Base-by-base conservation (phyloP, 2,888 invertebrate genomes). In the Caenorhabditis imperialis region DNA sequence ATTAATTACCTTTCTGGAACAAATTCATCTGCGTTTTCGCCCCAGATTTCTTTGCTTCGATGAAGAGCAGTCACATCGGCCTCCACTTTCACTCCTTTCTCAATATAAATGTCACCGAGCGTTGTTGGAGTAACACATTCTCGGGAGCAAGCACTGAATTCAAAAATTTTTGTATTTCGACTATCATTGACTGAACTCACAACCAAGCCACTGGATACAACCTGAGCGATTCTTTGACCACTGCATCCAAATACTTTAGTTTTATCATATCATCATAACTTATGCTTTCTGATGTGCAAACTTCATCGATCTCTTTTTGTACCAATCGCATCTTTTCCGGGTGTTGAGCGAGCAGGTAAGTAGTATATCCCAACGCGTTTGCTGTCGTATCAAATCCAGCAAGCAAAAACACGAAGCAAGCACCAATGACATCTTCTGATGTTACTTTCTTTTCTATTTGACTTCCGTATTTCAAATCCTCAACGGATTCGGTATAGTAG, bases 341-440 rank as follows among this genome's bases (percentile, higher is more conserved):
- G 40, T 67, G 25, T n/a, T 83, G 84, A 6, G 90, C 89, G 54
- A 91, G 84, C 54, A 89, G 88, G 77, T 89, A 89, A 62, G 89
- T 85, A 7, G 89, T 84, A 77, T 89, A 90, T 2, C 88, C 88
- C 10, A 91, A 81, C 2, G 90, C 85, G 14, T 89, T 89, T 6
- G 90, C 89, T 0, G 90, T 90, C 0, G 91, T 91, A 78, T 91
- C 86, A 67, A 82, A 87, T 23, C 85, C 86, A 51, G 86, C 86
- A 1, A 85, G 57, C 7, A 87, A 63, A 58, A 87, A 85, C 0
- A 86, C 50, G 20, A 82, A 69, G 27, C 85, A 84, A 12, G 81
- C 75, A 7, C 75, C 67, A 8, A 80, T 74, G 25, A 85, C 81
- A 45, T 87, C 87, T 51, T 83, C 79, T 7, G 69, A 50, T 1